These are phyloP conservation scores for Boloria euphrosyne DNA, from an alignment of 2,888 invertebrate genomes.

Conservation along the genomic window DNA sequence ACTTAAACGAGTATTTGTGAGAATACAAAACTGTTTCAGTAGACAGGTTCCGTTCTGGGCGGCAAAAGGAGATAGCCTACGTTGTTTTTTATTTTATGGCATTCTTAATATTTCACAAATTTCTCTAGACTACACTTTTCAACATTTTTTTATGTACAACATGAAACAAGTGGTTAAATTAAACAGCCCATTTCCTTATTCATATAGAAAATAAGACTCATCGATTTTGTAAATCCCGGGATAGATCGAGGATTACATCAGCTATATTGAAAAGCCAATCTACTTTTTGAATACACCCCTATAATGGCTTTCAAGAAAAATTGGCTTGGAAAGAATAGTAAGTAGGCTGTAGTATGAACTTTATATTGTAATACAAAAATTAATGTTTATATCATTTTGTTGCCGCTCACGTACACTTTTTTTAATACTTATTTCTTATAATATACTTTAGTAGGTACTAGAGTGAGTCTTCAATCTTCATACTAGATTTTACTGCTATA, in stretches of 20 bases:
- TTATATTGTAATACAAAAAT: neutral
- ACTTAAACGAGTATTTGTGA: too few relatives aligned
- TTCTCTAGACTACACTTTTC: too few relatives aligned
- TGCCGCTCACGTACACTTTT: neutral
- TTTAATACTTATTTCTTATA: too few relatives aligned
- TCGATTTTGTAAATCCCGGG: conserved; percentile 20
- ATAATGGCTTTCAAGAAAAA: conserved; percentile 16
- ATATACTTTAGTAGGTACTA: too few relatives aligned
- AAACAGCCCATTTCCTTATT: conserved; percentile 1
- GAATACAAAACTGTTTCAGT: too few relatives aligned
- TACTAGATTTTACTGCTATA: conserved; percentile 6
- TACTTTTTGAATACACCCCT: conserved; percentile 24
- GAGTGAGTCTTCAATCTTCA: neutral
- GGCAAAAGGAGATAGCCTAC: too few relatives aligned
- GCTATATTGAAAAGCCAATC: conserved; percentile 22
- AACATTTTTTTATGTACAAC: too few relatives aligned
- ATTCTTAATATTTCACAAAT: too few relatives aligned
- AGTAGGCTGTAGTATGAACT: neutral
- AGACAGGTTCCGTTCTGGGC: too few relatives aligned
- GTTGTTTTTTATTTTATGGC: too few relatives aligned
- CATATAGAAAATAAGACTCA: conserved; percentile 9
- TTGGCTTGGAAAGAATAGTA: conserved; percentile 2
- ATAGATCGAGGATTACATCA: conserved; percentile 16
- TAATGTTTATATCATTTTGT: neutral
- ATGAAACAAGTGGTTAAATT: neutral